Percentiles rank a stretch among this genome's conserved stretches.
Conservation (phyloP, 2,797 vertebrate genomes). For the Coranthus polyacanthus region DNA sequence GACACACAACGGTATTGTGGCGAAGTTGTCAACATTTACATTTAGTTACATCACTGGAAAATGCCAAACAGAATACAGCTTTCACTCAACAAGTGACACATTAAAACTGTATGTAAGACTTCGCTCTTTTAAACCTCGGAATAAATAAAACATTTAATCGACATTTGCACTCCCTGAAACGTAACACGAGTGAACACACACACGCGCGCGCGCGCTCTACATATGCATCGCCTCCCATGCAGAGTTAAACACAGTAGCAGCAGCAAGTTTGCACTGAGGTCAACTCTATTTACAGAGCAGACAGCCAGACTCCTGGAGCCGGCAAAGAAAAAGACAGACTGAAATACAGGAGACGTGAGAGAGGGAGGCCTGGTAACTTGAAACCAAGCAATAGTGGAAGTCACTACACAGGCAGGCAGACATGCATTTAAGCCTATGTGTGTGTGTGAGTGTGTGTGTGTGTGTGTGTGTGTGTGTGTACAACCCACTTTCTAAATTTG, state of each 20-base stretch:
- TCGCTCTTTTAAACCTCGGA: no score
- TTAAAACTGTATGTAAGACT: no score
- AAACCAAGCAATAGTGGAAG: constrained; percentile 76
- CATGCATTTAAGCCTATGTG: constrained; percentile 41
- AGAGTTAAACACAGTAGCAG: constrained; percentile 70
- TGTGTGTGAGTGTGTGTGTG: constrained; percentile 18
- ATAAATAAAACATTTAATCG: background rate
- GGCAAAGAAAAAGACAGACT: constrained; percentile 64
- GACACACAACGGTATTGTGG: constrained; percentile 15
- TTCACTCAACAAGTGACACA: background rate
- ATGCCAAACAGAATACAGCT: constrained; percentile 20
- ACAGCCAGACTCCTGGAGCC: constrained; percentile 83
- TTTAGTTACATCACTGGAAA: constrained; percentile 51
- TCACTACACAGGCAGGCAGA: constrained; percentile 62
- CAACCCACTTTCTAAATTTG: constrained; percentile 72
- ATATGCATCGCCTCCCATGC: constrained; percentile 34
- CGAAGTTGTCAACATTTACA: constrained; percentile 24
- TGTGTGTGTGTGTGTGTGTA: constrained; percentile 10
- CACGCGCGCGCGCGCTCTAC: constrained; percentile 2
- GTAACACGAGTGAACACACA: constrained; percentile 1
- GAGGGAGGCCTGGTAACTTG: constrained; percentile 71
- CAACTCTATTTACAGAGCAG: constrained; percentile 86
- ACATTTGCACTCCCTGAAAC: background rate
- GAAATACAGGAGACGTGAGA: constrained; percentile 58
- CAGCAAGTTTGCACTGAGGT: constrained; percentile 78